Evolutionary conservation across 2,797 vertebrate genomes (phyloP).

Genomic region (Enteromius viviparus): DNA sequence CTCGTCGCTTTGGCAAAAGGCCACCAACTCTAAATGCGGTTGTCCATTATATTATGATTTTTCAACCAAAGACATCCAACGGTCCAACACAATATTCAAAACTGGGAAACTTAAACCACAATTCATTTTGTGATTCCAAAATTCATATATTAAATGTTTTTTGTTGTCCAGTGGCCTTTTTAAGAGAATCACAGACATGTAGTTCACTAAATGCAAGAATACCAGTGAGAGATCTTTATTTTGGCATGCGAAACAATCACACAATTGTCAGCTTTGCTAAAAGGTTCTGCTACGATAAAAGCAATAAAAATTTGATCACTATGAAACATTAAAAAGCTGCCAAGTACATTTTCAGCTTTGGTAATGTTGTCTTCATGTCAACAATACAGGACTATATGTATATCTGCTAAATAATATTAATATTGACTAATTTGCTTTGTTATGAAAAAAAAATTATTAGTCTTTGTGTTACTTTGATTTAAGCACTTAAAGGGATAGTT

Average conservation of each 20-base stretch:
- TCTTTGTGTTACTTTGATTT: neutral
- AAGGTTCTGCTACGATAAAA: neutral
- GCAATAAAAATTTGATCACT: neutral
- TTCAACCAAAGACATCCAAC: neutral
- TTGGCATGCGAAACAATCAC: neutral
- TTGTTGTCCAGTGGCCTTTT: neutral
- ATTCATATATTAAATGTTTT: neutral
- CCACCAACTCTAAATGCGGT: conserved; percentile 57
- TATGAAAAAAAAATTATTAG: neutral
- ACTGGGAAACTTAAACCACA: neutral
- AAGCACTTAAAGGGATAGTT: neutral
- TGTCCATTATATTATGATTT: neutral
- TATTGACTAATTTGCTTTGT: neutral
- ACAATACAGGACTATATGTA: neutral
- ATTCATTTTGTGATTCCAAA: neutral
- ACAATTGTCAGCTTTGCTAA: neutral
- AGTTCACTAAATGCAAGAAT: neutral
- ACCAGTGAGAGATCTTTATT: neutral
- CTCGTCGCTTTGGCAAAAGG: conserved; percentile 66
- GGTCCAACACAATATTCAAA: neutral
- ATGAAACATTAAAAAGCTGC: neutral
- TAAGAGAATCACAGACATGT: neutral
- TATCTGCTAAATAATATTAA: neutral
- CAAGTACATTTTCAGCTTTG: neutral
- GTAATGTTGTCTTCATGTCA: conserved; percentile 2